These are phyloP conservation scores for Andrena hattorfiana DNA, from an alignment of 2,888 invertebrate genomes.

Conservation along the genomic window DNA sequence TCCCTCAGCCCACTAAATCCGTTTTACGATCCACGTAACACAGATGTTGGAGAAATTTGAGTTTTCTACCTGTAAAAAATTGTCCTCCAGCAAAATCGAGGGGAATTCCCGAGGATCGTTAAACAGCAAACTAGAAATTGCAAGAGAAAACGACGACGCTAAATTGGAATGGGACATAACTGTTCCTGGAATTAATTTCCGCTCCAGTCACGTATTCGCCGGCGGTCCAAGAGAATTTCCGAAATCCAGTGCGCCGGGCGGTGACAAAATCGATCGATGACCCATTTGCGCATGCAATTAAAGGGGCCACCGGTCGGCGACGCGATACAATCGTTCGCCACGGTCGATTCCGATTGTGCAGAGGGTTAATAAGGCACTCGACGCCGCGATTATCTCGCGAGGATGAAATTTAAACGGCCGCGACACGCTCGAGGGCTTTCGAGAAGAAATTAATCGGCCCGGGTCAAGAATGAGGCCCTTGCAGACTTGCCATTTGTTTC, in stretches of 20 bases:
- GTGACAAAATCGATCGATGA: constrained; percentile 18
- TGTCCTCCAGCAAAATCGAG: not conserved
- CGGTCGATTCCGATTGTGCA: not conserved
- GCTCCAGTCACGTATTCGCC: constrained; percentile 1
- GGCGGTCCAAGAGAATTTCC: constrained; percentile 4
- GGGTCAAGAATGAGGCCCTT: constrained; percentile 16
- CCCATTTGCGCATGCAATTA: constrained; percentile 14
- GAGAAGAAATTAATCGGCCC: constrained; percentile 8
- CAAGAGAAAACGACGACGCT: not conserved
- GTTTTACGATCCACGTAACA: too few species aligned
- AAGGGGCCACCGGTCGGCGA: not conserved
- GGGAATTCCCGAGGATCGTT: not conserved
- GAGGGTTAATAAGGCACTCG: not conserved
- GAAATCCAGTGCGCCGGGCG: not conserved
- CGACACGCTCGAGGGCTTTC: not conserved
- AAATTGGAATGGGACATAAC: constrained; percentile 9
- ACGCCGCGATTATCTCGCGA: not conserved
- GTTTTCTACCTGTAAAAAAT: not conserved
- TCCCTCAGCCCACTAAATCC: too few species aligned
- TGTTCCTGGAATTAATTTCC: constrained; percentile 10
- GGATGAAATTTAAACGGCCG: not conserved
- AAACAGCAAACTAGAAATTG: constrained; percentile 2
- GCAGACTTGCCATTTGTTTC: constrained; percentile 24
- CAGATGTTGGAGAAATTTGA: not conserved
- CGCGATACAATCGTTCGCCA: not conserved